Conservation (phyloP, 2,888 invertebrate genomes). For the Eilema griseolum region DNA sequence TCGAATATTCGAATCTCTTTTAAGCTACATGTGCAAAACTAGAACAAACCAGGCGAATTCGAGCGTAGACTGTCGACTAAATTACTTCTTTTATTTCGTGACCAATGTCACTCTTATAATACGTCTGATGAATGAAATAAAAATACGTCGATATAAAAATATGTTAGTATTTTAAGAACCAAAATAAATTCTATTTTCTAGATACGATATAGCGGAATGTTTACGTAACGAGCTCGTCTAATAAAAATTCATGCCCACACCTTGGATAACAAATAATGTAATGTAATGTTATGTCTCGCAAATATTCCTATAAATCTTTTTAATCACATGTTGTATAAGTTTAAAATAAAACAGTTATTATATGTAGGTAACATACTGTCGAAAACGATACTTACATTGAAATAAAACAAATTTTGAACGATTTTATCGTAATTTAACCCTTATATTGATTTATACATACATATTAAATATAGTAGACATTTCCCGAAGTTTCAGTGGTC, state of each 20-base stretch:
- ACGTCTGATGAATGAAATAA: conserved; percentile 21
- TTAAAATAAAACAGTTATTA: not conserved
- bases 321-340: conserved; percentile 33
- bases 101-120: conserved; percentile 16
- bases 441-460: too few relatives aligned
- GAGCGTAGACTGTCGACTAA: not conserved
- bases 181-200: conserved; percentile 35
- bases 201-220: conserved; percentile 40
- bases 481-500: not conserved
- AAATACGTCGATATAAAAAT: conserved; percentile 16
- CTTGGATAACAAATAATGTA: conserved; percentile 33
- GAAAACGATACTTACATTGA: not conserved
- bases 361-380: not conserved
- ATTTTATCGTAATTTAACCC: not conserved
- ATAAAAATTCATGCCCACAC: conserved; percentile 45
- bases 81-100: conserved; percentile 3
- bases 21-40: not conserved
- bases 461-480: too few relatives aligned
- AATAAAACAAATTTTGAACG: not conserved
- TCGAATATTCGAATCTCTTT: not conserved
- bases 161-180: conserved; percentile 26
- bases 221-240: conserved; percentile 26
- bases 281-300: conserved; percentile 34
- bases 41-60: not conserved
- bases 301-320: conserved; percentile 29